Conservation (phyloP, 2,113 vertebrate species). For the Odocoileus virginianus region DNA sequence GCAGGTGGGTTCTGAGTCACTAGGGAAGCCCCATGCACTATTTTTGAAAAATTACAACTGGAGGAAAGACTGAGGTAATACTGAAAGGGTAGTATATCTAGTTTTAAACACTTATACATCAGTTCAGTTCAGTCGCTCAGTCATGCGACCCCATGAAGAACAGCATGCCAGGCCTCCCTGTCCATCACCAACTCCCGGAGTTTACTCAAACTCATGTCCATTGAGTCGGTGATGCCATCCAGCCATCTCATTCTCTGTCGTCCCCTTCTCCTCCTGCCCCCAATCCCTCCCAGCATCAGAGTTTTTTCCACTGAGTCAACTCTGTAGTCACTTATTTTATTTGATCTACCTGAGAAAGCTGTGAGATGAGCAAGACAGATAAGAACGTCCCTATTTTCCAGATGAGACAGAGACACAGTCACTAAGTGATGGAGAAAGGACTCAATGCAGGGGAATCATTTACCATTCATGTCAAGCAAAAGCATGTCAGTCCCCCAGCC, state of each 20-base stretch:
- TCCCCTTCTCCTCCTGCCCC: too few relatives aligned
- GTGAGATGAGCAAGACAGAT: neutral
- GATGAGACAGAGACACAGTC: neutral
- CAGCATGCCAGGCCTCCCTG: too few relatives aligned
- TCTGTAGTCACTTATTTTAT: neutral
- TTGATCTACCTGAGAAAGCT: neutral
- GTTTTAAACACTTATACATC: neutral
- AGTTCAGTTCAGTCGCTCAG: too few relatives aligned
- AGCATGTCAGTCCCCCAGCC: slow-evolving; percentile 60
- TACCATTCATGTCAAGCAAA: slow-evolving; percentile 38
- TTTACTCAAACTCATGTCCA: too few relatives aligned
- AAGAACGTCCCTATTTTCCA: neutral
- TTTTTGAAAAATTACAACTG: neutral
- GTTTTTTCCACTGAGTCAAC: too few relatives aligned
- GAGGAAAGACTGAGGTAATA: neutral
- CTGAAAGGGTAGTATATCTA: neutral
- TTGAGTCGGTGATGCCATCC: too few relatives aligned
- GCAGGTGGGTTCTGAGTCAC: neutral
- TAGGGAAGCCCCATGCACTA: neutral
- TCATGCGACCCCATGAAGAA: too few relatives aligned
- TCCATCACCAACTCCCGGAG: too few relatives aligned
- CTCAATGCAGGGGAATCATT: neutral
- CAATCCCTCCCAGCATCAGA: too few relatives aligned
- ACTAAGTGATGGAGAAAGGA: neutral
- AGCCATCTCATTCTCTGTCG: too few relatives aligned